Evolutionary conservation across 2,797 vertebrate species (phyloP).

Genomic region (Sebastes miniatus): DNA sequence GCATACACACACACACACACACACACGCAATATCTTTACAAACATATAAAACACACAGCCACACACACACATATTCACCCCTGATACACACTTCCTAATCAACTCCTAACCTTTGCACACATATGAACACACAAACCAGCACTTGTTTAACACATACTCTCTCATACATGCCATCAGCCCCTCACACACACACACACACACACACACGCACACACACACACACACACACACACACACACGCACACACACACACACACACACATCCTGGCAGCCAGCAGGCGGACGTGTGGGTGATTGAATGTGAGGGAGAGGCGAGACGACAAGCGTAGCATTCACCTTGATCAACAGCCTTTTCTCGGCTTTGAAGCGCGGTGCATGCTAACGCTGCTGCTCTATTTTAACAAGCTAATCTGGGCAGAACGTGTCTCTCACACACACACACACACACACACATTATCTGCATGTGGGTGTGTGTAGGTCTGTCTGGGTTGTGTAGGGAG

Average conservation of each 20-base stretch:
- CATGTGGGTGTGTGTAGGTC: not conserved
- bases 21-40: not conserved
- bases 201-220: not conserved
- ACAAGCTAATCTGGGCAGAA: constrained; percentile 70
- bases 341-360: constrained; percentile 67
- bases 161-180: not conserved
- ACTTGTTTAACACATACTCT: not conserved
- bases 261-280: constrained; percentile 20
- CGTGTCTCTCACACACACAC: not conserved
- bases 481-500: not conserved
- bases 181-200: not conserved
- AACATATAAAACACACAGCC: not conserved
- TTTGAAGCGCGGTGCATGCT: constrained; percentile 59
- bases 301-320: constrained; percentile 54
- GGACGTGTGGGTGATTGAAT: constrained; percentile 55
- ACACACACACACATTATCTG: constrained; percentile 1
- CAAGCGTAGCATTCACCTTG: constrained; percentile 73
- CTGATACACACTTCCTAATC: constrained; percentile 9
- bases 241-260: not conserved
- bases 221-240: not conserved
- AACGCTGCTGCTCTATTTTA: constrained; percentile 67
- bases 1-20: not conserved
- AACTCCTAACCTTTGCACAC: constrained; percentile 9
- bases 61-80: not conserved
- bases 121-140: not conserved